Percentiles rank a stretch among this genome's conserved stretches.
phyloP scores from a whole-genome alignment of 2,797 vertebrate species.

The Nannoperca obscura region DNA sequence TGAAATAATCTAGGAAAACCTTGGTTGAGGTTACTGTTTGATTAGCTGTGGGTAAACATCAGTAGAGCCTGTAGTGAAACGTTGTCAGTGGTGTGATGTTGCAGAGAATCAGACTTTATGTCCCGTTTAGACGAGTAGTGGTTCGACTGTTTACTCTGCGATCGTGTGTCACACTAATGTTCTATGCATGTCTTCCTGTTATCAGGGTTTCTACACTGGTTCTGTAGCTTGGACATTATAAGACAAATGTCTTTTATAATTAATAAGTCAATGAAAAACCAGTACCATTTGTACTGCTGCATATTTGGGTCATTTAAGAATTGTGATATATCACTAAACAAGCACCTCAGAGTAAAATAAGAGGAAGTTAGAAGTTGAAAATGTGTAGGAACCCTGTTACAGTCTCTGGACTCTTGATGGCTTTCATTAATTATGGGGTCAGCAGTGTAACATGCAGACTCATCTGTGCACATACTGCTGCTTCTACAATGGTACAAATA shows the following conservation, averaged over 20 bases:
- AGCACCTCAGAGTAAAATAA: not conserved
- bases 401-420: slow-evolving; percentile 74
- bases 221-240: not conserved
- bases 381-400: slow-evolving; percentile 63
- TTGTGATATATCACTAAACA: slow-evolving; percentile 6
- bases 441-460: slow-evolving; percentile 69
- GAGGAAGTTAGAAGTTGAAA: not conserved
- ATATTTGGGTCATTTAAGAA: slow-evolving; percentile 6
- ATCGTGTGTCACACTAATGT: slow-evolving; percentile 67
- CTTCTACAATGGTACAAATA: not conserved
- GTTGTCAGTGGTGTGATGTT: slow-evolving; percentile 39
- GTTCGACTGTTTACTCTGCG: slow-evolving; percentile 38
- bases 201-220: slow-evolving; percentile 55
- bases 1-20: slow-evolving; percentile 7
- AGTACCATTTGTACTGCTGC: slow-evolving; percentile 1
- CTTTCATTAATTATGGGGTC: slow-evolving; percentile 73
- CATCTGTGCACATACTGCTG: slow-evolving; percentile 15
- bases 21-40: not conserved
- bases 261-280: not conserved
- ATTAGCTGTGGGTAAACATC: slow-evolving; percentile 26
- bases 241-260: not conserved
- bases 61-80: slow-evolving; percentile 33
- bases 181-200: slow-evolving; percentile 86
- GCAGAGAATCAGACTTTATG: slow-evolving; percentile 37
- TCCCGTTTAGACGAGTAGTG: slow-evolving; percentile 27